Percentiles rank a stretch among this genome's conserved stretches.
phyloP scores from a whole-genome alignment of 2,888 invertebrate genomes.

The Campoletis raptor region DNA sequence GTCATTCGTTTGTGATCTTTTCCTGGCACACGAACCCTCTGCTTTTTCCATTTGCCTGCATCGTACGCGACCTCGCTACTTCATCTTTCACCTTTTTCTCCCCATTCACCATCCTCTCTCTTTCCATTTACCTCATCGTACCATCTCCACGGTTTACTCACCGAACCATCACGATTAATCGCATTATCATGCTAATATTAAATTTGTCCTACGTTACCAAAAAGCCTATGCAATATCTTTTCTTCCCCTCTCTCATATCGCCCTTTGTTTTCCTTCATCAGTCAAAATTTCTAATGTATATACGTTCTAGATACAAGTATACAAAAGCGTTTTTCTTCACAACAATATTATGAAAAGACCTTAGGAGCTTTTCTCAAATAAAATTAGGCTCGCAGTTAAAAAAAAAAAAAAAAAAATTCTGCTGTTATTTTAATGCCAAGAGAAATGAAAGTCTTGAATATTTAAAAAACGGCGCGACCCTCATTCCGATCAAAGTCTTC shows the following conservation, averaged over 20 bases:
- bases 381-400: background rate
- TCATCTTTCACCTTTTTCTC: conserved; percentile 63
- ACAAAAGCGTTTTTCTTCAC: background rate
- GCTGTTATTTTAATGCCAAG: background rate
- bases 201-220: conserved; percentile 66
- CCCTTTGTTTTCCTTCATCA: conserved; percentile 29
- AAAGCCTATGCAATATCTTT: conserved; percentile 19
- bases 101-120: conserved; percentile 56
- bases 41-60: conserved; percentile 33
- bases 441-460: background rate
- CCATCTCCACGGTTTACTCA: conserved; percentile 56
- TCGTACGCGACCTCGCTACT: conserved; percentile 39
- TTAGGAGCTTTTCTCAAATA: background rate
- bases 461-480: background rate
- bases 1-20: conserved; percentile 52
- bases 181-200: conserved; percentile 81
- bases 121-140: conserved; percentile 46
- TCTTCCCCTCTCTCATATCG: background rate
- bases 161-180: conserved; percentile 73
- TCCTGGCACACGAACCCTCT: conserved; percentile 41
- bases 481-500: background rate
- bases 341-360: background rate
- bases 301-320: background rate
- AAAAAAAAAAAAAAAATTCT: too few species aligned
- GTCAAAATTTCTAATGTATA: conserved; percentile 11